Percentiles rank a stretch among this genome's conserved stretches.
Conservation (phyloP, 2,888 invertebrate species). For the Amiota minor region DNA sequence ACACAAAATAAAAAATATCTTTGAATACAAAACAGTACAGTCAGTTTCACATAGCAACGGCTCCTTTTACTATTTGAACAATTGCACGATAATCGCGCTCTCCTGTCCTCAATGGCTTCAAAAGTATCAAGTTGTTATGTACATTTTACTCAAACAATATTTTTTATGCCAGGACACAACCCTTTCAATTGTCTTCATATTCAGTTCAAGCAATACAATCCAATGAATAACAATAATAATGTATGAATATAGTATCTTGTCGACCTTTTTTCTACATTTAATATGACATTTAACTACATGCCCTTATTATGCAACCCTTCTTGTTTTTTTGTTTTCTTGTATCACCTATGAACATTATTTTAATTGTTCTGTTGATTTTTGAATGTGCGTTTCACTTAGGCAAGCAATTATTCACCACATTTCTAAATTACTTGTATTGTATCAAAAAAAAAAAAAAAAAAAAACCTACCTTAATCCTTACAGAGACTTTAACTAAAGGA, state of each 20-base stretch:
- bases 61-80: not conserved
- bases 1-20: conserved; percentile 26
- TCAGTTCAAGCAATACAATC: not conserved
- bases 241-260: too few relatives aligned
- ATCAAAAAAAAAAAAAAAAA: not conserved
- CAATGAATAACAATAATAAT: conserved; percentile 19
- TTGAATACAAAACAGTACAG: conserved; percentile 29
- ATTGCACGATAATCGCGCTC: conserved; percentile 18
- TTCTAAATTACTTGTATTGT: conserved; percentile 28
- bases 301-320: conserved; percentile 26
- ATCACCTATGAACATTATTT: not conserved
- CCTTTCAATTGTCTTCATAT: not conserved
- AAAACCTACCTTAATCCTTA: too few relatives aligned
- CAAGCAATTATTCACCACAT: conserved; percentile 33
- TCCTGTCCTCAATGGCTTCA: conserved; percentile 15
- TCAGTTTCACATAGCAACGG: conserved; percentile 38
- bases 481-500: too few relatives aligned
- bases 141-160: not conserved
- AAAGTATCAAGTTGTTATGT: conserved; percentile 31
- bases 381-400: not conserved
- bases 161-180: conserved; percentile 8
- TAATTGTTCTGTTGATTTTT: conserved; percentile 15
- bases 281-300: conserved; percentile 42
- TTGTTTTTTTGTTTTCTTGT: not conserved
- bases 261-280: not conserved